phyloP scores from a whole-genome alignment of 2,797 vertebrate species.

The Nyctibius grandis region DNA sequence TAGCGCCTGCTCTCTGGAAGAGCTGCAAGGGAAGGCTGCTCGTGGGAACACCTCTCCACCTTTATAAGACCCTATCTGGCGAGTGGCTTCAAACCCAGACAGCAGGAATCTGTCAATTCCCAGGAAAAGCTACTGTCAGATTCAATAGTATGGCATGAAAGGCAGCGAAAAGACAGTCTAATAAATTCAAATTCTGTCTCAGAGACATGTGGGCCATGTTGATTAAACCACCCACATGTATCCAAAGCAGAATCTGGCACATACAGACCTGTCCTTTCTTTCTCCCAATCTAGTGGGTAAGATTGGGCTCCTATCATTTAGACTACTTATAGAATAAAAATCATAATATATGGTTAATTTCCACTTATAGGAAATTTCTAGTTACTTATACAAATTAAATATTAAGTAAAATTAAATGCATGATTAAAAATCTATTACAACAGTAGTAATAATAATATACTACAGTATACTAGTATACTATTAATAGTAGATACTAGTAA shows the following conservation, averaged over 20 bases:
- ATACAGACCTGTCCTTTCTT: background rate
- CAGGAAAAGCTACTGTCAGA: background rate
- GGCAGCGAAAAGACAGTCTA: constrained; percentile 48
- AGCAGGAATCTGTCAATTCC: background rate
- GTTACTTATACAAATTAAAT: background rate
- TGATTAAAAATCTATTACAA: background rate
- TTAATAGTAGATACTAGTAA: background rate
- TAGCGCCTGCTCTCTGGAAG: background rate
- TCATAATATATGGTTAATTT: background rate
- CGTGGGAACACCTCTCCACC: background rate
- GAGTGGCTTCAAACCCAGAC: background rate
- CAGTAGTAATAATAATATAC: background rate
- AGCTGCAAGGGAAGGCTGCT: background rate
- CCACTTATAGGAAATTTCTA: background rate
- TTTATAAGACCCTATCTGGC: background rate
- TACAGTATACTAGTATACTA: background rate
- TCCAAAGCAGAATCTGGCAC: constrained; percentile 25
- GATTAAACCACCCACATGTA: constrained; percentile 35
- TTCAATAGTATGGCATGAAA: background rate
- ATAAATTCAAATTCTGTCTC: constrained; percentile 27
- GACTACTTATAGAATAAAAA: background rate
- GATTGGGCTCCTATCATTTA: background rate
- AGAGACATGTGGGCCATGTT: background rate
- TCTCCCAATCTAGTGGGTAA: background rate
- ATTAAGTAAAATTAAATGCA: background rate